Evolutionary conservation across 2,888 invertebrate species (phyloP).

Genomic region (Allygus modestus): DNA sequence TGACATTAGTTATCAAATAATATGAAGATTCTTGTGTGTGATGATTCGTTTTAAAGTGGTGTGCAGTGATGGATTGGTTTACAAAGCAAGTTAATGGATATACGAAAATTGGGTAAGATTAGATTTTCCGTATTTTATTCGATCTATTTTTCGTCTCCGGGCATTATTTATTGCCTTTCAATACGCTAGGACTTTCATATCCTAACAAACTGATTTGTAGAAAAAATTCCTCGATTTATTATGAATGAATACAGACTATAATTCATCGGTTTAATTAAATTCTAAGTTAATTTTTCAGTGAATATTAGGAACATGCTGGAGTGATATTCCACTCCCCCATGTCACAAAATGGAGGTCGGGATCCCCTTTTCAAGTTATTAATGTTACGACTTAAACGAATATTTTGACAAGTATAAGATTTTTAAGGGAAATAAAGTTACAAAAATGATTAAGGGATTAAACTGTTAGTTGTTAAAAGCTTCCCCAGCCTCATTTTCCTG

Average conservation of each 20-base stretch:
- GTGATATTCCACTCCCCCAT: conserved; percentile 72
- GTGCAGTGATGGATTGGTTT: conserved; percentile 76
- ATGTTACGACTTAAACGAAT: not conserved
- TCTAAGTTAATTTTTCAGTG: conserved; percentile 41
- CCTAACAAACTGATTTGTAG: not conserved
- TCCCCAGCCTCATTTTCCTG: not conserved
- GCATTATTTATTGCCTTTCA: conserved; percentile 50
- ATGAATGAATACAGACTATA: not conserved
- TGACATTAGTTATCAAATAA: conserved; percentile 68
- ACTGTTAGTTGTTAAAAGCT: not conserved
- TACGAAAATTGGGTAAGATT: conserved; percentile 85
- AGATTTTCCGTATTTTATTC: conserved; percentile 72
- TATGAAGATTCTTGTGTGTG: conserved; percentile 64
- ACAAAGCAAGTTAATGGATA: conserved; percentile 66
- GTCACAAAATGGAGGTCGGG: conserved; percentile 76
- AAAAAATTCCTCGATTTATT: conserved; percentile 4
- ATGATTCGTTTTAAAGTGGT: conserved; percentile 75
- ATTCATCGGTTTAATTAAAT: conserved; percentile 18
- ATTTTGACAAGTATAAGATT: not conserved
- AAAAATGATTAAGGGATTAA: not conserved
- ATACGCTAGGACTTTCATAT: not conserved
- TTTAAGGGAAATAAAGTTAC: not conserved
- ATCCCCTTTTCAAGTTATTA: conserved; percentile 64
- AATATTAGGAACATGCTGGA: conserved; percentile 65
- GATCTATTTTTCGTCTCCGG: conserved; percentile 64